Conservation (phyloP, 1,140 invertebrate genomes). For the Megathymus violae region DNA sequence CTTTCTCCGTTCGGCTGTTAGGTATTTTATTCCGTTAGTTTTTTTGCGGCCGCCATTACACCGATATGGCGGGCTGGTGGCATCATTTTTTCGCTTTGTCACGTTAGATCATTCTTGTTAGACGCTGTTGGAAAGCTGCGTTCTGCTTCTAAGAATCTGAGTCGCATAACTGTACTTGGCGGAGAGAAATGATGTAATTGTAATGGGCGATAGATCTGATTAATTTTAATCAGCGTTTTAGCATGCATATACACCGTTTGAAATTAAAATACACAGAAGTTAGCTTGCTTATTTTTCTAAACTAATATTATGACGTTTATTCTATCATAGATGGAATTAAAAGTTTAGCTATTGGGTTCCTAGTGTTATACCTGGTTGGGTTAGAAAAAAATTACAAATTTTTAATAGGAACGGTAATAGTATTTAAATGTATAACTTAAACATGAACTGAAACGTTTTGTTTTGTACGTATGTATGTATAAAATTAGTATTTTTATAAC, state of each 20-base stretch:
- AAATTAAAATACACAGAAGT: background rate
- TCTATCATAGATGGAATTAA: no score
- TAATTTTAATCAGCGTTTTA: constrained; percentile 23
- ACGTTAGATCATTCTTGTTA: constrained; percentile 84
- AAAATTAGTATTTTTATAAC: no score
- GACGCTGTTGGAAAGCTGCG: constrained; percentile 76
- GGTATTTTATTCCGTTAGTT: constrained; percentile 84
- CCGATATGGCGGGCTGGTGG: constrained; percentile 77
- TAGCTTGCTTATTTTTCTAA: background rate
- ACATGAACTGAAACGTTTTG: no score
- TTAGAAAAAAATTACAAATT: no score
- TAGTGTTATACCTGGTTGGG: no score
- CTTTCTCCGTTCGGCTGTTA: constrained; percentile 80
- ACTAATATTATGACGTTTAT: background rate
- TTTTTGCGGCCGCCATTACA: constrained; percentile 80
- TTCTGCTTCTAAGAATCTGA: constrained; percentile 70
- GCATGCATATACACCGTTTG: constrained; percentile 4
- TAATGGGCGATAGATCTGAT: constrained; percentile 50
- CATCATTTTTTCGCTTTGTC: constrained; percentile 82
- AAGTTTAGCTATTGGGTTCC: no score
- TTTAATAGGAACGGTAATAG: no score
- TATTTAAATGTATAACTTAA: no score
- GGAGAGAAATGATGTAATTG: constrained; percentile 76
- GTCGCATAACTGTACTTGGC: constrained; percentile 75
- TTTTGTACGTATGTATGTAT: no score